Percentiles rank a stretch among this genome's conserved stretches.
phyloP scores from a whole-genome alignment of 2,113 vertebrate genomes.

The Phyllostomus hastatus region DNA sequence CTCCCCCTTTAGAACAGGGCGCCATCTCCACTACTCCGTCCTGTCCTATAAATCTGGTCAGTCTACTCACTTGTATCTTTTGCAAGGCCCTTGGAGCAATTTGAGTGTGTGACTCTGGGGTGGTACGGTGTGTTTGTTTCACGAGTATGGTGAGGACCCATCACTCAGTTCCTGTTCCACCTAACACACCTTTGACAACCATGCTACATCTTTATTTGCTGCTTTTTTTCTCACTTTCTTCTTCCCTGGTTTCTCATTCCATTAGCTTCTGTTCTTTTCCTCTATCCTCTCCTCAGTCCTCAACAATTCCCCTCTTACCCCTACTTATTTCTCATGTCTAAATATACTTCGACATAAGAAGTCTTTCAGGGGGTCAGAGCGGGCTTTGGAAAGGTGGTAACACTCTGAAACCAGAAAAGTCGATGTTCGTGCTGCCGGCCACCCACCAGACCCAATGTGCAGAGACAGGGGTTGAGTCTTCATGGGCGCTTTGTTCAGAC shows the following conservation, averaged over 20 bases:
- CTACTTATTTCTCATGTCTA: neutral
- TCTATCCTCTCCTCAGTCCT: neutral
- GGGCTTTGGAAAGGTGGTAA: neutral
- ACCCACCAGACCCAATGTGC: too few species aligned
- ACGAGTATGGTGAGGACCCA: neutral
- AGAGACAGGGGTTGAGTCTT: too few species aligned
- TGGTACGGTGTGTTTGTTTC: neutral
- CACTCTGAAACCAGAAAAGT: neutral
- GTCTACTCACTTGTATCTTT: neutral
- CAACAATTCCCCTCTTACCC: neutral
- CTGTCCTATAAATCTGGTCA: neutral
- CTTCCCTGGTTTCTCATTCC: neutral
- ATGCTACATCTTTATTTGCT: neutral
- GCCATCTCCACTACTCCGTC: neutral
- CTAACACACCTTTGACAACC: neutral
- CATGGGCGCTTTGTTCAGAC: too few species aligned
- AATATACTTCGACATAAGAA: neutral
- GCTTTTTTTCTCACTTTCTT: neutral
- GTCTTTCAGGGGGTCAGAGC: neutral
- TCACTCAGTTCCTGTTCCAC: neutral
- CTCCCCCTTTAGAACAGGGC: neutral
- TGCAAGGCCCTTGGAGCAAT: neutral
- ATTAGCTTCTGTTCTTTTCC: neutral
- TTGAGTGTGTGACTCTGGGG: neutral
- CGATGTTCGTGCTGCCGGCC: too few species aligned